Evolutionary conservation across 2,113 vertebrate species (phyloP), one percentile per base, ranked within the genome.

Genomic region (Sinocyclocheilus maitianheensis): DNA sequence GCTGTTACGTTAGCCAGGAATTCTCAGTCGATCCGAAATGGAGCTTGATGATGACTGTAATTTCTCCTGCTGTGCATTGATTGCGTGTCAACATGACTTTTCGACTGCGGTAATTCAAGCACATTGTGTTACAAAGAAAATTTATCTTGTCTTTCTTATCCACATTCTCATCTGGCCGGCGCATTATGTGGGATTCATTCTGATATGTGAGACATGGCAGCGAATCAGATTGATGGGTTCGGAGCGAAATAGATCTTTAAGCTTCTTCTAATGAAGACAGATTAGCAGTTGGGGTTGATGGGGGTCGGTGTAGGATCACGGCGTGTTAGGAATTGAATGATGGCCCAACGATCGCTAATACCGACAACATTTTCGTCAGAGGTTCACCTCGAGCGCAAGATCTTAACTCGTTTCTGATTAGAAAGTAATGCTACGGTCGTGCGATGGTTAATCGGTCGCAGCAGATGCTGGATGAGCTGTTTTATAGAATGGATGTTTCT

Each of bases 211-310:
- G 69, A 83, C 79, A 69, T 58, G 77, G 63, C 77, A 83, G 63
- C 26, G 74, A 34, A 65, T 74, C 58, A 55, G 83, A 88, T 85
- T 83, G 83, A 88, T 85, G 48, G 37, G 79, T 69, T 86, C 78
- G 30, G 65, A 65, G 82, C 80, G 81, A 53, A 74, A 26, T 76
- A 86, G 84, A 76, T 71, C 48, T 85, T 76, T 82, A 76, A 86
- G 79, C 55, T 34, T 74, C 43, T 83, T 82, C 60, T 88, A 90
- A 90, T 90, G 82, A 86, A 90, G 87, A 90, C 83, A 76, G 83
- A 88, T 88, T 74, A 48, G 55, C 58, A 72, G 69, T 86, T 76
- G 24, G 40, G 22, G 77, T n/a, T 89, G 85, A 86, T 84, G 65
- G 60, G 69, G 87, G 84, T 83, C 77, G 63, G 81, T 84, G 78